These are phyloP conservation scores for Papilio elwesi DNA, from an alignment of 2,888 invertebrate genomes.

Conservation along the genomic window DNA sequence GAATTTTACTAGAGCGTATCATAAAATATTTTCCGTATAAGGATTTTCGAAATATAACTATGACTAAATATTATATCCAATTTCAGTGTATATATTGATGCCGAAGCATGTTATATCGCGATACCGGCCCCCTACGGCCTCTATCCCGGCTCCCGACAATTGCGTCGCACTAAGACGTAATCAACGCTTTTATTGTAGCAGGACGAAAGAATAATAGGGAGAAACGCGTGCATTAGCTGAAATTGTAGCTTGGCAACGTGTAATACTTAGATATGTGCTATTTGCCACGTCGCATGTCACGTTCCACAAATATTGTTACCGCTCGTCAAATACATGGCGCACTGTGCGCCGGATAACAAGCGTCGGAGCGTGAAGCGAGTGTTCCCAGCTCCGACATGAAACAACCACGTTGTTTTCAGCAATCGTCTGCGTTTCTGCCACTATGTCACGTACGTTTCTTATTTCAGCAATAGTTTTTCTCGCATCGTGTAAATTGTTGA, in stretches of 20 bases:
- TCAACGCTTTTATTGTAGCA: slow-evolving; percentile 77
- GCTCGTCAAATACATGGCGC: slow-evolving; percentile 75
- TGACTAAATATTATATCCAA: slow-evolving; percentile 10
- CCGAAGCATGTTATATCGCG: slow-evolving; percentile 29
- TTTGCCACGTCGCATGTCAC: slow-evolving; percentile 78
- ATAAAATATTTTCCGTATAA: background rate
- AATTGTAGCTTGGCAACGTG: slow-evolving; percentile 73
- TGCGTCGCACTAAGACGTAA: slow-evolving; percentile 68
- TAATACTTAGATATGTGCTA: slow-evolving; percentile 77
- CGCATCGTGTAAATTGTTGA: slow-evolving; percentile 38
- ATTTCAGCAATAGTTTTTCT: slow-evolving; percentile 50
- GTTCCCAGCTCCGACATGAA: slow-evolving; percentile 72
- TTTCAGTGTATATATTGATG: slow-evolving; percentile 1
- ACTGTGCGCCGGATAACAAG: slow-evolving; percentile 63
- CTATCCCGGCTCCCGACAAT: slow-evolving; percentile 60
- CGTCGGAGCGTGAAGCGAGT: slow-evolving; percentile 68
- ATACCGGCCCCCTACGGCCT: slow-evolving; percentile 73
- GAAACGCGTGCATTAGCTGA: slow-evolving; percentile 73
- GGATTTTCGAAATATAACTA: slow-evolving; percentile 2
- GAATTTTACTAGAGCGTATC: slow-evolving; percentile 25
- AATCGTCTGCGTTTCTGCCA: slow-evolving; percentile 66
- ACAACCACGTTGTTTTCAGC: slow-evolving; percentile 68
- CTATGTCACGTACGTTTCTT: slow-evolving; percentile 69
- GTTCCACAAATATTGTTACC: slow-evolving; percentile 83
- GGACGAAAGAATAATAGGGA: slow-evolving; percentile 77